phyloP scores from a whole-genome alignment of 2,113 vertebrate species.

The Burhinus bistriatus region DNA sequence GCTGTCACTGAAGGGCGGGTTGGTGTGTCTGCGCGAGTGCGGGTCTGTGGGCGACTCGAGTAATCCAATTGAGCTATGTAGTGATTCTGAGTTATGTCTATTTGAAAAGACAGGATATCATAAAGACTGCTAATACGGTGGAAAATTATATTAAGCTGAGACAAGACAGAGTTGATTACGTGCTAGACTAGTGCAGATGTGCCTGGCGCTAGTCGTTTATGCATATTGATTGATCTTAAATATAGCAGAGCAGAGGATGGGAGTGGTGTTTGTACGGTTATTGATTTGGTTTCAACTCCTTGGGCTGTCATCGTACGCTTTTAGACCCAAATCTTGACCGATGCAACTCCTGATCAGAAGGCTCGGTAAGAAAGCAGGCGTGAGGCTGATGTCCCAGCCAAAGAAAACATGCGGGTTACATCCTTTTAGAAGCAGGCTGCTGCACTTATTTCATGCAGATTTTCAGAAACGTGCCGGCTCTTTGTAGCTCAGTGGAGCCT shows the following conservation, averaged over 20 bases:
- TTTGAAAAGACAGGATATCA: conserved; percentile 63
- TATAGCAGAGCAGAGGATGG: conserved; percentile 3
- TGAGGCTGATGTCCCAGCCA: neutral
- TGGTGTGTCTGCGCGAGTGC: neutral
- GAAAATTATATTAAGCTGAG: conserved; percentile 70
- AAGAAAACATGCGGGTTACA: neutral
- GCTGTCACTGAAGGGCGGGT: neutral
- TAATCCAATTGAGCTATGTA: conserved; percentile 59
- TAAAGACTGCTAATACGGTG: conserved; percentile 67
- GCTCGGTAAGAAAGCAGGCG: neutral
- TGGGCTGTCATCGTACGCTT: neutral
- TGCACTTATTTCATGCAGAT: neutral
- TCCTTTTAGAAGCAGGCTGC: neutral
- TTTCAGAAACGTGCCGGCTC: neutral
- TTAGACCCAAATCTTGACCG: neutral
- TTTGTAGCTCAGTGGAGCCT: neutral
- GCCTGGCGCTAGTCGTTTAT: conserved; percentile 26
- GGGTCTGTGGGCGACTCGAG: neutral
- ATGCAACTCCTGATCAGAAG: neutral
- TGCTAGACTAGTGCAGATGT: conserved; percentile 39
- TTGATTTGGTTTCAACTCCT: conserved; percentile 44
- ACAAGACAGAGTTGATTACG: conserved; percentile 69
- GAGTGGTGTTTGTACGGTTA: conserved; percentile 10
- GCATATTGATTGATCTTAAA: conserved; percentile 63
- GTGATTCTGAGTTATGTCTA: conserved; percentile 48